Conservation (phyloP, 2,797 vertebrate species). For the Dipus sagitta region DNA sequence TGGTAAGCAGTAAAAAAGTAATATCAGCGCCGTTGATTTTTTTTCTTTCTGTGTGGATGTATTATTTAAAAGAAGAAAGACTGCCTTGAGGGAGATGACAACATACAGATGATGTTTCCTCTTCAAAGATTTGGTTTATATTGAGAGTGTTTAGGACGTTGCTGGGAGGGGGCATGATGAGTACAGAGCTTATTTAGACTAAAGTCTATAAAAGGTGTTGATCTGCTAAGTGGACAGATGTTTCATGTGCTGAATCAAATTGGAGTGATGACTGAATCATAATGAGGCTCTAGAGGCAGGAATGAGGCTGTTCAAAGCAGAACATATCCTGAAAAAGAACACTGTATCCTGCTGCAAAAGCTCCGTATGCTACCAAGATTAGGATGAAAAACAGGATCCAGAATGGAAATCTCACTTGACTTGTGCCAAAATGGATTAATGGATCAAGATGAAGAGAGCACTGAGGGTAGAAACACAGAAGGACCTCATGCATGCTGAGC, state of each 20-base stretch:
- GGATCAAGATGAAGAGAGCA: not conserved
- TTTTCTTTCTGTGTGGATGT: not conserved
- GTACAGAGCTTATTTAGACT: constrained; percentile 56
- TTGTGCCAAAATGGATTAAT: not conserved
- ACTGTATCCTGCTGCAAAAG: not conserved
- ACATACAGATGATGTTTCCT: constrained; percentile 43
- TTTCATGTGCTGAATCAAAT: constrained; percentile 54
- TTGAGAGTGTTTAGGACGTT: constrained; percentile 61
- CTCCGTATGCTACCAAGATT: not conserved
- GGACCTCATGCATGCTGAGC: too few species aligned
- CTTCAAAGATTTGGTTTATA: constrained; percentile 33
- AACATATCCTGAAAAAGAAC: not conserved
- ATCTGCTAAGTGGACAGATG: constrained; percentile 65
- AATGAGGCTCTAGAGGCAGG: constrained; percentile 51
- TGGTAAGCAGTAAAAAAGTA: not conserved
- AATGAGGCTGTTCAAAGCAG: constrained; percentile 18
- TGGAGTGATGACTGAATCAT: constrained; percentile 48
- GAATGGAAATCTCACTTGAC: not conserved
- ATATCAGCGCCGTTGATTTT: not conserved
- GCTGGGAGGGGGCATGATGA: not conserved
- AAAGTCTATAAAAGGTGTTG: constrained; percentile 60
- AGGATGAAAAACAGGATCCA: not conserved
- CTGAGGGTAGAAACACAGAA: too few species aligned
- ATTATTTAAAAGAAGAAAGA: constrained; percentile 23
- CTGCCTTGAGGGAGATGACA: constrained; percentile 1